Base-by-base conservation (phyloP, 2,797 vertebrate species). In the Presbytis comata region DNA sequence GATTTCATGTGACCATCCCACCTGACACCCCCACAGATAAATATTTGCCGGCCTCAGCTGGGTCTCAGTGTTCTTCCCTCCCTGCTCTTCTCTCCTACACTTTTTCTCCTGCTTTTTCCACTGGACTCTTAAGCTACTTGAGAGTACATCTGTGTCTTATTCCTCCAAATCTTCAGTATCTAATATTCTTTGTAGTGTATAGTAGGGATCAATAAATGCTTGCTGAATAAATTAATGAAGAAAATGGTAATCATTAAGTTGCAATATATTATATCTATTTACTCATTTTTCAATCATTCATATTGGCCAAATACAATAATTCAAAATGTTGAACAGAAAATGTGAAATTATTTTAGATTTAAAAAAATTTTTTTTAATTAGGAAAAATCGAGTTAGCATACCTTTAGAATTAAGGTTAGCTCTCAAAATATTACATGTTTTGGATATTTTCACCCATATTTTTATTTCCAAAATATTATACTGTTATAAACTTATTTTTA, bases 401-500 rank as follows among this genome's bases (percentile, higher is more conserved):
- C 16, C 53, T 86, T 95, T 76, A 33, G 4, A 90, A 59, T 70
- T 91, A 59, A 93, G 39, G 61, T 26, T 83, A 72, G 26, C 3
- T 91, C 13, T 91, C 36, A 72, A 59, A 96, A 90, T 85, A 46
- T 57, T 13, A 13, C 14, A 91, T 41, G 53, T 89, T 39, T 72
- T 64, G 36, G 36, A 79, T 61, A 74, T 64, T 55, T 11, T 72
- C 44, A 64, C 30, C 13, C 12, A 48, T 83, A 61, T 67, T 89
- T 64, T 22, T 84, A 36, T 80, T 64, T 81, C 48, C 67, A 59
- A 76, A 94, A 89, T 89, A 75, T 75, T 59, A 82, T 39, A 78
- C 80, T 50, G n/a, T 81, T 64, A 78, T 22, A 89, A 57, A 91
- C 53, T 95, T 33, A 76, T 36, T 94, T 78, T 95, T 53, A 94